Conservation (phyloP, 2,797 vertebrate species). For the Melanogrammus aeglefinus region DNA sequence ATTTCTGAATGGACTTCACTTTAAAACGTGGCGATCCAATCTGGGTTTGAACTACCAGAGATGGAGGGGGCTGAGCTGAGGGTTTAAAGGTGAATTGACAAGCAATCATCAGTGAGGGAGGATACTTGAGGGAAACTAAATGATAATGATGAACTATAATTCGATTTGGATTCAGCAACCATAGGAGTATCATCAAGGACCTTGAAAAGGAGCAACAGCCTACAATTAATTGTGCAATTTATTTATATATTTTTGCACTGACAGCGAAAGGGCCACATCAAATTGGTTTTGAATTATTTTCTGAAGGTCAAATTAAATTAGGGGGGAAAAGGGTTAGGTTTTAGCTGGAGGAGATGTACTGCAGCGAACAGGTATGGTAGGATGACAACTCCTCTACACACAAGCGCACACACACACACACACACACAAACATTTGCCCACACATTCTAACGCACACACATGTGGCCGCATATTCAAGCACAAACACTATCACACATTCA, state of each 20-base stretch:
- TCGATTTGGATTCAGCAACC: neutral
- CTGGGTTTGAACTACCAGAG: neutral
- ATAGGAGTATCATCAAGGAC: neutral
- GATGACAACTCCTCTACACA: neutral
- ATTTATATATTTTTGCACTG: neutral
- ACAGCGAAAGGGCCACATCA: neutral
- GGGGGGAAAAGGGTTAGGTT: neutral
- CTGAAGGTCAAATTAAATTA: constrained; percentile 3
- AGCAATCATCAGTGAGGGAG: neutral
- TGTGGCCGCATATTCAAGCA: neutral
- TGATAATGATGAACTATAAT: neutral
- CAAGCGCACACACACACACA: neutral
- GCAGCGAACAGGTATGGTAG: neutral
- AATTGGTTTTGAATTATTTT: constrained; percentile 1
- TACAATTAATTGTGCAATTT: constrained; percentile 7
- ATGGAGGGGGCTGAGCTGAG: neutral
- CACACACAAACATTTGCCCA: neutral
- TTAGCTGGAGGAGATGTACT: neutral
- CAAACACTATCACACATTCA: neutral
- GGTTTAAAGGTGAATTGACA: neutral
- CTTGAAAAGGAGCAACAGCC: constrained; percentile 3
- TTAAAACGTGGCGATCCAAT: neutral
- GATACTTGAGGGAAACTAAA: neutral
- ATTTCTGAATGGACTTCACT: neutral
- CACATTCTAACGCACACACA: neutral